Percentiles rank a stretch among this genome's conserved stretches.
phyloP scores from a whole-genome alignment of 2,113 vertebrate species.

The Xyliphius kryptos region DNA sequence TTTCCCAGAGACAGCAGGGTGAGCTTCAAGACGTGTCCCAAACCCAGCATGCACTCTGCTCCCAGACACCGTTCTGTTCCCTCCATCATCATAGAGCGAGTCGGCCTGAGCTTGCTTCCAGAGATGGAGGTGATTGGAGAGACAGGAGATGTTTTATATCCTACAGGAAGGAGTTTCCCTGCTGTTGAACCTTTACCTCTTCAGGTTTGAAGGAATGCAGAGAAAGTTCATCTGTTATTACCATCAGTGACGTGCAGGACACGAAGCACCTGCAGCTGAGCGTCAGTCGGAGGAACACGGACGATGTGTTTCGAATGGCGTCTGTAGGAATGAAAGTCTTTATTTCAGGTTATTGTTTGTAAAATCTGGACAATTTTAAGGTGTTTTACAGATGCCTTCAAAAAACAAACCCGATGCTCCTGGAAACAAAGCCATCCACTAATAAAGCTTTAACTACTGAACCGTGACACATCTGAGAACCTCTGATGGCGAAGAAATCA shows the following conservation, averaged over 20 bases:
- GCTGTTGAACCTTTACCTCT: neutral
- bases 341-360: too few species aligned
- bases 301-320: too few species aligned
- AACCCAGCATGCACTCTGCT: conserved; percentile 15
- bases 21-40: conserved; percentile 50
- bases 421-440: too few species aligned
- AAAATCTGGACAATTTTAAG: too few species aligned
- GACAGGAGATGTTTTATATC: neutral
- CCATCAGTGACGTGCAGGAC: neutral
- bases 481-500: too few species aligned
- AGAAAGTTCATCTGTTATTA: neutral
- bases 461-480: too few species aligned
- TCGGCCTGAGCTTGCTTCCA: conserved; percentile 7
- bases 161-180: neutral
- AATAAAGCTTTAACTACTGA: too few species aligned
- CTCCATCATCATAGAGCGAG: conserved; percentile 19
- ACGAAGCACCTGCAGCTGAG: neutral
- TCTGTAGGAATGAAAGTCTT: too few species aligned
- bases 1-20: conserved; percentile 58
- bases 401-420: too few species aligned
- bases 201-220: neutral
- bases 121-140: conserved; percentile 23
- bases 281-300: too few species aligned
- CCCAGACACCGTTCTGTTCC: conserved; percentile 18
- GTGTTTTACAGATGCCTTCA: too few species aligned